These are phyloP conservation scores for Drosophila burlai DNA, from an alignment of 1,140 invertebrate genomes.

Conservation along the genomic window DNA sequence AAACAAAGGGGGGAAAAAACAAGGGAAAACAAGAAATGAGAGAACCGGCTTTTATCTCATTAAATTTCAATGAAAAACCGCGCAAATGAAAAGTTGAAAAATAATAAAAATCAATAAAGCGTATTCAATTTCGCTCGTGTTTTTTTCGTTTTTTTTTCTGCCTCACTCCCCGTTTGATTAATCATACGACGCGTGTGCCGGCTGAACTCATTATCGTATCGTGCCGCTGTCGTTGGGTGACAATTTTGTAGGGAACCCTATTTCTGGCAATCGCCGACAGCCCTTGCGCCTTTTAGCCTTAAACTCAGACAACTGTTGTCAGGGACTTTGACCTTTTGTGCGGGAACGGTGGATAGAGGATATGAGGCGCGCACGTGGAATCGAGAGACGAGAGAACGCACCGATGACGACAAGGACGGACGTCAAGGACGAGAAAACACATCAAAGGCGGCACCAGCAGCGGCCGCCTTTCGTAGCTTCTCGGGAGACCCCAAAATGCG, in stretches of 20 bases:
- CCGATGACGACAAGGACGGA: conserved; percentile 10
- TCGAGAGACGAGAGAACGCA: conserved; percentile 18
- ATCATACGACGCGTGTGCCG: conserved; percentile 60
- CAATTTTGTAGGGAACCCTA: conserved; percentile 19
- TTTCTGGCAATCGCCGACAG: conserved; percentile 18
- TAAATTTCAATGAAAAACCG: conserved; percentile 47
- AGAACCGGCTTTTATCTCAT: conserved; percentile 20
- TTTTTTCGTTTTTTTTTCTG: neutral
- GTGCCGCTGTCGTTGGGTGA: conserved; percentile 4
- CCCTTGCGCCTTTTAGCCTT: conserved; percentile 9
- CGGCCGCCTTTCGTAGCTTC: neutral
- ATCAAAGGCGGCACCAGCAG: conserved; percentile 51
- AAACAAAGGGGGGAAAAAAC: conserved; percentile 31
- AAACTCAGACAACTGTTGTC: conserved; percentile 56
- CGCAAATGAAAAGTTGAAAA: conserved; percentile 35
- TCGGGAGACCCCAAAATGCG: conserved; percentile 21
- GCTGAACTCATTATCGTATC: conserved; percentile 32
- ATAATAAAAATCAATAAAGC: conserved; percentile 61
- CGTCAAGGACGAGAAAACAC: conserved; percentile 35
- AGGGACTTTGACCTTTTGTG: conserved; percentile 58
- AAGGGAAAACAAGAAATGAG: conserved; percentile 29
- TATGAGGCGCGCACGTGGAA: conserved; percentile 39
- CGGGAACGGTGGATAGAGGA: conserved; percentile 2
- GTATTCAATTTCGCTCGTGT: conserved; percentile 34
- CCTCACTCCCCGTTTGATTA: conserved; percentile 47